These are phyloP conservation scores for Oreocharis arfaki DNA, from an alignment of 2,113 vertebrate species.

Conservation along the genomic window DNA sequence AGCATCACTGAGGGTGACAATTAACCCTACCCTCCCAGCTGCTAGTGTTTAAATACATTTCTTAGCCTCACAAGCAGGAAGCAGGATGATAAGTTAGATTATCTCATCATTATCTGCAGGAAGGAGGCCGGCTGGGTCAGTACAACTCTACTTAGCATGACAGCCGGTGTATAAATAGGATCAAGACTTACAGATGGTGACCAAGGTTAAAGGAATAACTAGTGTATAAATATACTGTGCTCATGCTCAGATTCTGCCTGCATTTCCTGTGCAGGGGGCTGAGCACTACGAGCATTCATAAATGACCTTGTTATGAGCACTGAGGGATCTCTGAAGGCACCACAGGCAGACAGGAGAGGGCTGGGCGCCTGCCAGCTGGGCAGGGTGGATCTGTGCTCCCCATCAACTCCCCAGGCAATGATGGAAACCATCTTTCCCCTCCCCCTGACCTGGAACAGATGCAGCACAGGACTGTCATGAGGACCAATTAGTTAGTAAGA, in stretches of 20 bases:
- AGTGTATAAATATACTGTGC: not conserved
- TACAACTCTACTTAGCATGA: not conserved
- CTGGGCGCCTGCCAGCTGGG: not conserved
- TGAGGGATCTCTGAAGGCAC: not conserved
- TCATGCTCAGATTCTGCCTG: not conserved
- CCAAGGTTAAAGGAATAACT: conserved; percentile 2
- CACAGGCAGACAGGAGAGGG: not conserved
- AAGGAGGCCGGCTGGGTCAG: not conserved
- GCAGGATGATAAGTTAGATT: not conserved
- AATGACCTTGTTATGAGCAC: not conserved
- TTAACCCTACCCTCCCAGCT: not conserved
- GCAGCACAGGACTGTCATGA: not conserved
- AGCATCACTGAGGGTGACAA: not conserved
- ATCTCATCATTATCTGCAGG: not conserved
- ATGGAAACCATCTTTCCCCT: not conserved
- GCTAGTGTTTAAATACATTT: not conserved
- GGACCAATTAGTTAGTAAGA: not conserved
- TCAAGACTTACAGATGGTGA: not conserved
- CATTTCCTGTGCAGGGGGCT: not conserved
- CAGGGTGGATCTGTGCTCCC: not conserved
- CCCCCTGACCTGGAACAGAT: not conserved
- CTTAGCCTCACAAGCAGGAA: not conserved
- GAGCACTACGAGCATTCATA: fast-evolving
- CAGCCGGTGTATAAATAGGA: not conserved
- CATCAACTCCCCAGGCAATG: not conserved